Percentiles rank a stretch among this genome's conserved stretches.
Conservation (phyloP, 1,140 invertebrate genomes). For the Euborellia annulipes region DNA sequence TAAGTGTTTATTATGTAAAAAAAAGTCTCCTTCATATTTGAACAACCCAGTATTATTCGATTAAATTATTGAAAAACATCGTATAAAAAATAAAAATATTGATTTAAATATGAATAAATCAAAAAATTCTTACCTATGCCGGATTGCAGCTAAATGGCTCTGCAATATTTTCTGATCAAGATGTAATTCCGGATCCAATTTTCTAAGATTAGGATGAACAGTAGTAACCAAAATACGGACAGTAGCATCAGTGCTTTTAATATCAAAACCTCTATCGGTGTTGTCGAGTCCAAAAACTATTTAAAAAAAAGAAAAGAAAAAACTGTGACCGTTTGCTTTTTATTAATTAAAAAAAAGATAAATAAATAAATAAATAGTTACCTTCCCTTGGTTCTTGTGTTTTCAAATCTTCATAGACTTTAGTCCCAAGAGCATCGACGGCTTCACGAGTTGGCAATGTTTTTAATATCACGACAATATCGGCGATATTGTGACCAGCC, state of each 20-base stretch:
- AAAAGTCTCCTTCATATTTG: too few relatives aligned
- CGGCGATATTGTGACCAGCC: slow-evolving; percentile 84
- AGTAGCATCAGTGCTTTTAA: slow-evolving; percentile 62
- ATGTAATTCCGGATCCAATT: slow-evolving; percentile 83
- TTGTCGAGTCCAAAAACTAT: slow-evolving; percentile 38
- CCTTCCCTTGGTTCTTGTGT: slow-evolving; percentile 33
- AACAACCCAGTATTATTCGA: too few relatives aligned
- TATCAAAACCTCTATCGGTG: slow-evolving; percentile 69
- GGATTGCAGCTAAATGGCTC: slow-evolving; percentile 80
- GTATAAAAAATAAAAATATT: neutral
- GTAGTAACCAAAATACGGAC: slow-evolving; percentile 85
- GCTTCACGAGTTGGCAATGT: slow-evolving; percentile 91
- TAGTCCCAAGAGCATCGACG: slow-evolving; percentile 77
- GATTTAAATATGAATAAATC: neutral
- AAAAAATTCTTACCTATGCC: slow-evolving; percentile 44
- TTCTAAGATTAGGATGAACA: slow-evolving; percentile 79
- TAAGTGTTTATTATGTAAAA: too few relatives aligned
- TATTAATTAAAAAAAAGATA: neutral
- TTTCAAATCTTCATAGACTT: slow-evolving; percentile 72
- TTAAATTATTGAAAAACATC: too few relatives aligned
- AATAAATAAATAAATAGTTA: slow-evolving; percentile 13
- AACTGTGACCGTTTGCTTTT: neutral
- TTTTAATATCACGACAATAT: slow-evolving; percentile 96
- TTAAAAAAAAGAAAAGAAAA: too few relatives aligned
- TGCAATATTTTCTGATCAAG: slow-evolving; percentile 72